phyloP scores from a whole-genome alignment of 2,888 invertebrate species.

The Harmothoe impar region DNA sequence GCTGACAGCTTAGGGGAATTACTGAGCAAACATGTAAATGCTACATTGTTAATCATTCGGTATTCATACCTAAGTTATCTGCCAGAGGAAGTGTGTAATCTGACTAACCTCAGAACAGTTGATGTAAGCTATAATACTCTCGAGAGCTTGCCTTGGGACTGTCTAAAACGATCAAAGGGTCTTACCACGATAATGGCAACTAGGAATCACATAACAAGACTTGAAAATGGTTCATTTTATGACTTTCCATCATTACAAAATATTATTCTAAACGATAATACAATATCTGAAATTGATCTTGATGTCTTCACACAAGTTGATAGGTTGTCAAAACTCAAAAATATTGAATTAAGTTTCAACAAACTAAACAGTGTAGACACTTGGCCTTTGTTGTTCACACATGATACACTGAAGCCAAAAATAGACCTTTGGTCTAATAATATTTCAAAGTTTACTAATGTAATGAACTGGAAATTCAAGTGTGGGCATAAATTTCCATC shows the following conservation, averaged over 20 bases:
- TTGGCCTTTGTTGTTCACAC: neutral
- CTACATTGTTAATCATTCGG: neutral
- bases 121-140: neutral
- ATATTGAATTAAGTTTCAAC: neutral
- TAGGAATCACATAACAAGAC: neutral
- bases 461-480: neutral
- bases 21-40: neutral
- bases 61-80: neutral
- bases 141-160: neutral
- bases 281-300: neutral
- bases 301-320: constrained; percentile 2
- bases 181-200: neutral
- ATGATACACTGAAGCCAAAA: neutral
- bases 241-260: neutral
- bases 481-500: neutral
- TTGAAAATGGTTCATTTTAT: constrained; percentile 20
- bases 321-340: neutral
- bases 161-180: neutral
- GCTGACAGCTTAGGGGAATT: neutral
- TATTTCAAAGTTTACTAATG: constrained; percentile 25
- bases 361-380: neutral
- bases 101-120: neutral
- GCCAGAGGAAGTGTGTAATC: neutral
- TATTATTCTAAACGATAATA: neutral
- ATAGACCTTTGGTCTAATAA: neutral